Evolutionary conservation across 1,140 invertebrate genomes (phyloP).

Genomic region (Eriocheir sinensis): DNA sequence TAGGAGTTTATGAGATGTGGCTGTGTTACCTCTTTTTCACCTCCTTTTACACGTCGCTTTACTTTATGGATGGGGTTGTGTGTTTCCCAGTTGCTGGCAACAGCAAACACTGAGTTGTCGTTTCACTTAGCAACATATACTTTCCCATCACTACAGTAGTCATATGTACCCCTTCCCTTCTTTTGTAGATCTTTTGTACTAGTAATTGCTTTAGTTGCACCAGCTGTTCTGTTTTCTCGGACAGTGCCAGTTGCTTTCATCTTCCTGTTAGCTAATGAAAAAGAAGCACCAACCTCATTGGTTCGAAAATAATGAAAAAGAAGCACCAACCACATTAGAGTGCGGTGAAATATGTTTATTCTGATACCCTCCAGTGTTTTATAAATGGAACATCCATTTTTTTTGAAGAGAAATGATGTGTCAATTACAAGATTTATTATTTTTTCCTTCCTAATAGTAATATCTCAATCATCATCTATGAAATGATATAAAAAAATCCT

Average conservation of each 20-base stretch:
- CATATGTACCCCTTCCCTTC: constrained; percentile 34
- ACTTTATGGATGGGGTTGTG: constrained; percentile 39
- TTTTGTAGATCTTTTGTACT: constrained; percentile 30
- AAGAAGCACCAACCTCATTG: too few relatives aligned
- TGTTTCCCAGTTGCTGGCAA: constrained; percentile 57
- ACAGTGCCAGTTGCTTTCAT: not conserved
- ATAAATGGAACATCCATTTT: constrained; percentile 25
- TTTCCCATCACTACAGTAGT: constrained; percentile 39
- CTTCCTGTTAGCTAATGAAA: not conserved
- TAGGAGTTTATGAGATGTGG: constrained; percentile 47
- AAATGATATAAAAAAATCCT: not conserved
- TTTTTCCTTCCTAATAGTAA: not conserved
- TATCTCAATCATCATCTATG: not conserved
- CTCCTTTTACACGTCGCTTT: constrained; percentile 15
- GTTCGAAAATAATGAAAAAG: too few relatives aligned
- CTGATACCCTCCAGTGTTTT: constrained; percentile 27
- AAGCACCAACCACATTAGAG: too few relatives aligned
- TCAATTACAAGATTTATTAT: not conserved
- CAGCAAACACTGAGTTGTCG: constrained; percentile 29
- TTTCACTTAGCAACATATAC: constrained; percentile 41
- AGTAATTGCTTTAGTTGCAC: not conserved
- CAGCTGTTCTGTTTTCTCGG: not conserved
- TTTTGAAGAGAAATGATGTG: not conserved
- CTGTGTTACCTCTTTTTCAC: constrained; percentile 37
- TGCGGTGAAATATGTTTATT: too few relatives aligned